These are phyloP conservation scores for Limnephilus rhombicus DNA, from an alignment of 2,888 invertebrate genomes.

Conservation along the genomic window DNA sequence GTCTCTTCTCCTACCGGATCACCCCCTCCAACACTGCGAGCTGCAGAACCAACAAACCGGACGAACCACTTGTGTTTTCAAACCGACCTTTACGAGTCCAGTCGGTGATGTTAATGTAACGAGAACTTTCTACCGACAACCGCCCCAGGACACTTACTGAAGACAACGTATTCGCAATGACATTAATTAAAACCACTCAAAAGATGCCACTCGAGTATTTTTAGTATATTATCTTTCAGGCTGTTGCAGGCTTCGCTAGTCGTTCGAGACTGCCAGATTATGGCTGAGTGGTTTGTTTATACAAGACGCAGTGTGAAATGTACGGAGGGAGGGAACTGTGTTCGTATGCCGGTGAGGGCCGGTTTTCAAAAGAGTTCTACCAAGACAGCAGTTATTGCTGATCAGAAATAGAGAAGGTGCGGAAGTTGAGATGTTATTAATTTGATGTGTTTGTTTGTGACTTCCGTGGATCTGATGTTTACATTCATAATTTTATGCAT, in stretches of 20 bases:
- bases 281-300: constrained; percentile 2
- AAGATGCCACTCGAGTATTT: background rate
- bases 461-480: background rate
- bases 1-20: background rate
- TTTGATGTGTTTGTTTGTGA: background rate
- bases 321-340: constrained; percentile 7
- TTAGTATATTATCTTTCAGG: background rate
- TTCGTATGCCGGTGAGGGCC: constrained; percentile 6
- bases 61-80: constrained; percentile 17
- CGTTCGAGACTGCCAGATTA: background rate
- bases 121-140: constrained; percentile 21
- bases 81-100: constrained; percentile 8
- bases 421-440: background rate
- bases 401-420: background rate
- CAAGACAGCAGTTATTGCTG: background rate
- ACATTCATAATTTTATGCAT: no score
- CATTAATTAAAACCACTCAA: background rate
- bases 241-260: background rate
- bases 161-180: background rate
- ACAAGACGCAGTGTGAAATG: constrained; percentile 5
- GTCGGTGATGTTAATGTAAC: background rate
- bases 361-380: background rate
- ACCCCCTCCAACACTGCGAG: background rate
- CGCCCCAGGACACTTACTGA: background rate
- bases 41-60: constrained; percentile 3